Conservation (phyloP, 53 echinoderm and acorn worm genomes). For the Paracentrotus lividus region DNA sequence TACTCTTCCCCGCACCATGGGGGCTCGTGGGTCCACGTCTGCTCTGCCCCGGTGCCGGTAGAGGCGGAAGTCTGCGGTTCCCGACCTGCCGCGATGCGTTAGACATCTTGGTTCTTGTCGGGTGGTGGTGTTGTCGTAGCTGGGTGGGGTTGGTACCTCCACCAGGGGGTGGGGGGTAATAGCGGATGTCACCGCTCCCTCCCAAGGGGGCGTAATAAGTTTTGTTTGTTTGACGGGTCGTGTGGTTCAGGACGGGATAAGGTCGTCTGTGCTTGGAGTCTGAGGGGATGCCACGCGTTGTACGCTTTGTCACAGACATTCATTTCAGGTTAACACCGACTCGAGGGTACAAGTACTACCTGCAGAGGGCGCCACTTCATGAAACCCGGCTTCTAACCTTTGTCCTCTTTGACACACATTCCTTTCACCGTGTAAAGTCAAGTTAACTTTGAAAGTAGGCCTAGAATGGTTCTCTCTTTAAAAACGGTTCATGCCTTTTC, state of each 20-base stretch:
- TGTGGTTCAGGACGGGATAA: conserved; percentile 30
- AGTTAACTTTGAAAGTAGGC: not conserved
- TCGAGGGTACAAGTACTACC: conserved; percentile 26
- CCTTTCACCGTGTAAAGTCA: conserved; percentile 6
- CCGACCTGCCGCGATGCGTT: conserved; percentile 88
- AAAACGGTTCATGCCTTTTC: not conserved
- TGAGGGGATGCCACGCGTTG: conserved; percentile 61
- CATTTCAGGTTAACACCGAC: conserved; percentile 47
- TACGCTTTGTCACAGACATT: conserved; percentile 66
- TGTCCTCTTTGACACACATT: not conserved
- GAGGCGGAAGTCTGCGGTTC: conserved; percentile 86
- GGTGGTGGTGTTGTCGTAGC: conserved; percentile 32
- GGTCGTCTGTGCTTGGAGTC: conserved; percentile 53
- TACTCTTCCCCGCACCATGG: conserved; percentile 71
- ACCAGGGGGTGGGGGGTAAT: conserved; percentile 42
- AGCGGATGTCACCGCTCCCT: conserved; percentile 26
- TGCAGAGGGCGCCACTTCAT: not conserved
- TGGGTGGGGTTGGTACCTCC: not conserved
- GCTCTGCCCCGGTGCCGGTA: conserved; percentile 74
- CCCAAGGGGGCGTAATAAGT: not conserved
- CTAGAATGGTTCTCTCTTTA: not conserved
- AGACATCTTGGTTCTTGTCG: conserved; percentile 77
- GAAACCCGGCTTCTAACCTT: not conserved
- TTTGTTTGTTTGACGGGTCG: conserved; percentile 23
- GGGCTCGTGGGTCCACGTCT: conserved; percentile 63